A percentile compares a stretch with the other conserved stretches of the same genome.
These are phyloP conservation scores for Cylas formicarius DNA, from an alignment of 1,140 invertebrate genomes.

Conservation along the genomic window DNA sequence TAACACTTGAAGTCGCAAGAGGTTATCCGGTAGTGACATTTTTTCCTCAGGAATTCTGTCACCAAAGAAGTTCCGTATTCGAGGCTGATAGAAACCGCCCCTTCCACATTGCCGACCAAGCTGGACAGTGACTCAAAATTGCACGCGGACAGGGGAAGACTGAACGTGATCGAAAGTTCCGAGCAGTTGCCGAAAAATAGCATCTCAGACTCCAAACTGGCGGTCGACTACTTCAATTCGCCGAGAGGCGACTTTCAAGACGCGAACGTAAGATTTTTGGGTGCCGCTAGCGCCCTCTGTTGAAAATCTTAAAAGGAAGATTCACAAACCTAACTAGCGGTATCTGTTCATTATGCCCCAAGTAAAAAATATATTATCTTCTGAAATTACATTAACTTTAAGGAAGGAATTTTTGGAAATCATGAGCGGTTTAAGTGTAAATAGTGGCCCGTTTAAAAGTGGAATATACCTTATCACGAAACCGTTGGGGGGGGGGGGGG, in stretches of 20 bases:
- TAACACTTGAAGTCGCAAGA: conserved; percentile 7
- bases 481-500: too few relatives aligned
- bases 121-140: conserved; percentile 74
- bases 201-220: conserved; percentile 73
- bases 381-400: too few relatives aligned
- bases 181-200: conserved; percentile 56
- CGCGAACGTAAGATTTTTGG: neutral
- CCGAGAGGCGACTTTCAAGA: conserved; percentile 14
- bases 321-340: neutral
- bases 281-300: too few relatives aligned
- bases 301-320: neutral
- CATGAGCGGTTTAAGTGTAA: too few relatives aligned
- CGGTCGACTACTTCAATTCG: conserved; percentile 52
- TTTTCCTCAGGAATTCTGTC: conserved; percentile 38
- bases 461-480: too few relatives aligned
- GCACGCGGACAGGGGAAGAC: conserved; percentile 58
- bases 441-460: too few relatives aligned
- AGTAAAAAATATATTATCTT: too few relatives aligned
- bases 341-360: too few relatives aligned
- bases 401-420: too few relatives aligned
- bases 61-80: conserved; percentile 71
- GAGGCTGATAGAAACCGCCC: conserved; percentile 61
- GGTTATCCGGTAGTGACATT: neutral
- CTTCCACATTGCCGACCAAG: conserved; percentile 52
- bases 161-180: conserved; percentile 47